Evolutionary conservation across 2,888 invertebrate species (phyloP), one percentile per base, ranked within the genome.

Genomic region (Carterocephalus palaemon): DNA sequence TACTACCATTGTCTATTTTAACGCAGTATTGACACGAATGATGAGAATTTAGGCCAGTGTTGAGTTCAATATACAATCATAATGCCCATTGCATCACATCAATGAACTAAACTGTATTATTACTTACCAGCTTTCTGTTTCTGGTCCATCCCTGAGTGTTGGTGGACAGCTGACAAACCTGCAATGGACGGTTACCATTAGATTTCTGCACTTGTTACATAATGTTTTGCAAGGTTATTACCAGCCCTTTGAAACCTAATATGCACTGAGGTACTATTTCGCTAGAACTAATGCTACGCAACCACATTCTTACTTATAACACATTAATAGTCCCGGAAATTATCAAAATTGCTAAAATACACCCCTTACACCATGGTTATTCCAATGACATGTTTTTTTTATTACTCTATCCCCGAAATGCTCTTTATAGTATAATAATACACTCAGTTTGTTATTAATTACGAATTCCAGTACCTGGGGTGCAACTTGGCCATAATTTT

Each of bases 111-210:
- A 20, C 8, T 15, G 1, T 39, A 41, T 29, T 9, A 28, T 37
- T 38, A 90, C 91, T 87, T 84, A 95, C 95, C 87, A 91, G 88
- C 90, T 93, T 95, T 68, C 90, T 91, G 73, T 91, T 91, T 75
- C 88, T 91, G 56, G 92, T 90, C 93, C 94, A 94, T 85, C 91
- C 91, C 75, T 90, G 91, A 57, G 90, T 77, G 61, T 88, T 86
- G 57, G 94, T 93, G 51, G 95, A 93, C 81, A 93, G 92, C 74
- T 91, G 91, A 79, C 90, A 91, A 63, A 91, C 89, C 95, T 95
- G 88, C 62, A 90, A 77, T 64, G 69, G 68, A 76, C 53, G 66
- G 58, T 64, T 60, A 68, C 65, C 70, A 67, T 87, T 84, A 70
- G 72, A 72, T 75, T 77, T 66, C 55, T 68, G 65, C 68, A 75